Evolutionary conservation across 2,888 invertebrate species (phyloP).

Genomic region (Drosophila birchii): DNA sequence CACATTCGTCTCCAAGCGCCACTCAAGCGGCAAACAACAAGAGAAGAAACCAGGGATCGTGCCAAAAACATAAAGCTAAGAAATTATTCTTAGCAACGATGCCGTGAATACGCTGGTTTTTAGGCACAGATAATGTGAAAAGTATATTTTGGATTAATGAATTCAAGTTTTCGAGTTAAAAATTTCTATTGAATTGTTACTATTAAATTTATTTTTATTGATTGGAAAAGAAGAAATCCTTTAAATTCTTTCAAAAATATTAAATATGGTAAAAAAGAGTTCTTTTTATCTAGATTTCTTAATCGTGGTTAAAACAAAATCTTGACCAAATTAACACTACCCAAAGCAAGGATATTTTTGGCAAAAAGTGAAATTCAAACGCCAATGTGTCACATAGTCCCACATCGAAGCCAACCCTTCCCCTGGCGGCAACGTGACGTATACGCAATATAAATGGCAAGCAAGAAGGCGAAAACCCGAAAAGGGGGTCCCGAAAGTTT

Average conservation of each 20-base stretch:
- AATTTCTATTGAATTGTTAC: too few relatives aligned
- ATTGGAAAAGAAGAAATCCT: too few relatives aligned
- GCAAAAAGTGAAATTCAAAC: slow-evolving; percentile 35
- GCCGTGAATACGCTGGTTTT: neutral
- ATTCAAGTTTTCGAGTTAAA: too few relatives aligned
- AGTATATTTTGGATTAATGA: neutral
- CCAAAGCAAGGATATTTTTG: neutral
- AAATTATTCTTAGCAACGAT: neutral
- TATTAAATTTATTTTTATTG: too few relatives aligned
- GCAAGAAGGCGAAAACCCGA: slow-evolving; percentile 2
- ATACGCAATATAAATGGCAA: slow-evolving; percentile 63
- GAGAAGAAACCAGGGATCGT: slow-evolving; percentile 18
- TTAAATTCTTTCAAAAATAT: too few relatives aligned
- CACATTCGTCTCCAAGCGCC: slow-evolving; percentile 39
- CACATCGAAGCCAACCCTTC: slow-evolving; percentile 60
- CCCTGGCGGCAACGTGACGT: slow-evolving; percentile 67
- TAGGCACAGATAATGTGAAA: neutral
- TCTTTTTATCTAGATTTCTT: too few relatives aligned
- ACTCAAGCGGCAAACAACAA: slow-evolving; percentile 45
- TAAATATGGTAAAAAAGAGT: too few relatives aligned
- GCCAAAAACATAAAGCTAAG: neutral
- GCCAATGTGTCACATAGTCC: slow-evolving; percentile 60
- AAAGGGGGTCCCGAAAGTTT: slow-evolving; percentile 13
- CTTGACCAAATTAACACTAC: neutral
- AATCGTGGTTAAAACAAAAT: too few relatives aligned